Evolutionary conservation across 2,113 vertebrate species (phyloP).

Genomic region (Pollimyrus isidori): DNA sequence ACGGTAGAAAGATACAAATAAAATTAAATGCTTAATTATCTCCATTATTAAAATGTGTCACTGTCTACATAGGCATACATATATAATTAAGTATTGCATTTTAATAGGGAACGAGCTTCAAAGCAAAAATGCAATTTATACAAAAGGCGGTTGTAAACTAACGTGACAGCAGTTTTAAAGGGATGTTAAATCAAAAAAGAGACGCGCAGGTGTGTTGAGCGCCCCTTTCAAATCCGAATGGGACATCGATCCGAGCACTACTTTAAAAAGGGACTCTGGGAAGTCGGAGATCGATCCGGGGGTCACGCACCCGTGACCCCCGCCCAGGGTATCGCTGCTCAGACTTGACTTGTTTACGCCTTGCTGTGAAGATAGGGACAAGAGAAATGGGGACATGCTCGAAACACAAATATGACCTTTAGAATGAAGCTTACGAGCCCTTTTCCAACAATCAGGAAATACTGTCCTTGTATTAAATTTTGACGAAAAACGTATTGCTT

Average conservation of each 20-base stretch:
- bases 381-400: slow-evolving; percentile 26
- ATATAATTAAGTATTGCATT: neutral
- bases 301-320: slow-evolving; percentile 51
- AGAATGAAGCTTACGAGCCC: slow-evolving; percentile 15
- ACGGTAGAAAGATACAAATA: neutral
- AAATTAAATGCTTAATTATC: neutral
- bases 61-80: neutral
- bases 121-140: neutral
- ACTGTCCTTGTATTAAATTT: neutral
- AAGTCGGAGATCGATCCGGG: slow-evolving; percentile 51
- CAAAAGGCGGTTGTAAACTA: neutral
- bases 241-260: slow-evolving; percentile 60
- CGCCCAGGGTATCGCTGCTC: slow-evolving; percentile 37
- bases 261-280: slow-evolving; percentile 56
- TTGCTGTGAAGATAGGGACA: slow-evolving; percentile 37
- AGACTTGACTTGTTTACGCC: slow-evolving; percentile 46
- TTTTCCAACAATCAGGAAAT: neutral
- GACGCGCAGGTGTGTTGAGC: slow-evolving; percentile 50
- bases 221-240: slow-evolving; percentile 51
- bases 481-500: neutral
- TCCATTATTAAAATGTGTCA: neutral
- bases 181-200: slow-evolving; percentile 29
- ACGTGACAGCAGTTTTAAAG: slow-evolving; percentile 22
- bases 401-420: slow-evolving; percentile 28
- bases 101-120: neutral